A percentile compares a stretch with the other conserved stretches of the same genome.
Evolutionary conservation across 2,888 invertebrate genomes (phyloP).

Genomic region (Vesta saturnalis): DNA sequence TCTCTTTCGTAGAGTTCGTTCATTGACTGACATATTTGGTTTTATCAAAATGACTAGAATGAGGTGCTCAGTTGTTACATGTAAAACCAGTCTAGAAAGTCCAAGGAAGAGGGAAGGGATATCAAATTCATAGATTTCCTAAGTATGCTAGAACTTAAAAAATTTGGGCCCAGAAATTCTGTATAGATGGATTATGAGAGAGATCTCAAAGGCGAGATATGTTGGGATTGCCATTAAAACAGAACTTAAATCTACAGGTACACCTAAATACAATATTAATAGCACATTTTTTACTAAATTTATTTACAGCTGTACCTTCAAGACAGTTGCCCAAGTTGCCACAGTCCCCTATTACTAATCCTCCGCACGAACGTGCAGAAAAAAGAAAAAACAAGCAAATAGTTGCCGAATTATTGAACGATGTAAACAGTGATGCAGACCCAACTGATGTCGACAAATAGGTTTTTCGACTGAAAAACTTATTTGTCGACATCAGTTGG

Average conservation of each 20-base stretch:
- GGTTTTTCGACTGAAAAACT: no score
- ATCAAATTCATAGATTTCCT: constrained; percentile 18
- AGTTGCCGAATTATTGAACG: neutral
- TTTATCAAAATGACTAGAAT: constrained; percentile 12
- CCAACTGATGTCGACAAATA: neutral
- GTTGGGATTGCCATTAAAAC: no score
- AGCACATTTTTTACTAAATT: neutral
- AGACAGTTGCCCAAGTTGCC: no score
- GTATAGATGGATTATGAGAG: constrained; percentile 19
- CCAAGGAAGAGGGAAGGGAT: neutral
- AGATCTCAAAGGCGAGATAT: constrained; percentile 26
- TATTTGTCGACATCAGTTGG: no score
- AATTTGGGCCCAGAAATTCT: constrained; percentile 13
- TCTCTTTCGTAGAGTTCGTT: neutral
- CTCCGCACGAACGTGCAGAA: neutral
- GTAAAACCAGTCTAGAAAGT: constrained; percentile 14
- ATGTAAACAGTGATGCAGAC: neutral
- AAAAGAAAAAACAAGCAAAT: neutral
- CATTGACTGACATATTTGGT: neutral
- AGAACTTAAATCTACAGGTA: neutral
- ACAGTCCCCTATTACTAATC: neutral
- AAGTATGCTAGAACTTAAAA: constrained; percentile 3
- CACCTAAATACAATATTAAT: neutral
- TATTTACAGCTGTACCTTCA: neutral
- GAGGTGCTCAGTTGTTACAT: constrained; percentile 17